phyloP scores from a whole-genome alignment of 2,888 invertebrate genomes.

The Drosophila mulleri region DNA sequence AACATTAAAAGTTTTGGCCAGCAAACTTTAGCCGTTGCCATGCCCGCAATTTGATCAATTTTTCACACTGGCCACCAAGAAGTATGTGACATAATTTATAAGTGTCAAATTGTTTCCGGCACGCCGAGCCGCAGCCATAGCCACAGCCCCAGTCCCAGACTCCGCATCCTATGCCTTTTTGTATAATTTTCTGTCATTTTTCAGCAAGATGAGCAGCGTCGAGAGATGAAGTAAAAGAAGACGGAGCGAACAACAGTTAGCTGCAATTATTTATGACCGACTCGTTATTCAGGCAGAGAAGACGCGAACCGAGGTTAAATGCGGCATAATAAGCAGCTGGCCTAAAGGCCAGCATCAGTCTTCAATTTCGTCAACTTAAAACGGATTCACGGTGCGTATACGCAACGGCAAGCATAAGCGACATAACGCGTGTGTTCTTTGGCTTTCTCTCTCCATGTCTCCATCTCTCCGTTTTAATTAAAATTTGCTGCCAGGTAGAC shows the following conservation, averaged over 20 bases:
- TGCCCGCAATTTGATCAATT: conserved; percentile 57
- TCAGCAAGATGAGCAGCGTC: conserved; percentile 46
- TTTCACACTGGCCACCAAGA: conserved; percentile 52
- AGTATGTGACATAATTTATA: conserved; percentile 78
- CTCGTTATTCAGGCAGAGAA: conserved; percentile 48
- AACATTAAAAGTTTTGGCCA: conserved; percentile 66
- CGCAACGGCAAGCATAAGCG: conserved; percentile 25
- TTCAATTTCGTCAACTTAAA: conserved; percentile 33
- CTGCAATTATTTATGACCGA: conserved; percentile 70
- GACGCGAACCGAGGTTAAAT: conserved; percentile 66
- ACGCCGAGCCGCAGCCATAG: conserved; percentile 16
- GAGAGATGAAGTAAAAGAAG: conserved; percentile 11
- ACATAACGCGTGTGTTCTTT: not conserved
- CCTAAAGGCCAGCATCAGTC: conserved; percentile 49
- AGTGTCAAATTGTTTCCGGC: conserved; percentile 67
- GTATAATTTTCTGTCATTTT: conserved; percentile 70
- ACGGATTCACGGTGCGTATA: conserved; percentile 37
- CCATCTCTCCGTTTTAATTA: not conserved
- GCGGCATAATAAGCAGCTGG: conserved; percentile 69
- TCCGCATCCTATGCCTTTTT: conserved; percentile 21
- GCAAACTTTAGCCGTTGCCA: conserved; percentile 27
- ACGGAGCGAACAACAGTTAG: conserved; percentile 59
- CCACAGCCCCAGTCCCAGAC: not conserved
- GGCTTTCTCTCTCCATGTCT: too few species aligned
- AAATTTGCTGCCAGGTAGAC: not conserved